Evolutionary conservation across 2,113 vertebrate species (phyloP), one percentile per base, ranked within the genome.

Genomic region (Mus pahari): DNA sequence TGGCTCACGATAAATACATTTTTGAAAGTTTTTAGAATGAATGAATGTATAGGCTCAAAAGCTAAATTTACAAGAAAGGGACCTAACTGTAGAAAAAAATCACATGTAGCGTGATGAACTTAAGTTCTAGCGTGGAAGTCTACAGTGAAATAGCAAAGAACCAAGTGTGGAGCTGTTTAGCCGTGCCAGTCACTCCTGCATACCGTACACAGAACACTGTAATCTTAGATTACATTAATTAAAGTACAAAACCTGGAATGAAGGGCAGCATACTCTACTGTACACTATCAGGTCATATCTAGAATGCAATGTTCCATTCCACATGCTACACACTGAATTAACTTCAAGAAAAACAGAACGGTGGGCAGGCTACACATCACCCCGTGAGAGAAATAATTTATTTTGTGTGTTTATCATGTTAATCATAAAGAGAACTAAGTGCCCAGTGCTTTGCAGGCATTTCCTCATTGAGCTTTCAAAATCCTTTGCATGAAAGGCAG

Each of bases 371-470:
- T 90, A 92, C 90, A 92, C 53, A 86, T 28, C 55, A 13, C 42
- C 12, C 50, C 89, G 82, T 33, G 36, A 73, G 92, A 95, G 73
- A 94, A 94, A 79, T 82, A 84, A 95, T 86, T 88, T 96, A 86
- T 87, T 91, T 39, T 31, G 53, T 74, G 55, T 93, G 42, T 68
- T 92, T 91, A 93, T 92, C 82, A 73, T 84, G 64, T 62, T 55
- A 91, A 75, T 97, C 74, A 93, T 92, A 92, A 87, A 94, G 95
- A 75, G 33, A 94, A 79, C 17, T 70, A 58, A 83, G 70, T 71
- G 79, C 39, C 48, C 74, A 71, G 33, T 48, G 90, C 36, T 89
- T 90, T 22, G 70, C 6, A n/a, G 62, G 83, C 36, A 50, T 92
- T 92, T 95, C 77, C 82, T 92, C 55, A 16, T 60, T 90, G 70